These are phyloP conservation scores for Paracyclopina nana DNA, from an alignment of 1,140 invertebrate species.

Conservation along the genomic window DNA sequence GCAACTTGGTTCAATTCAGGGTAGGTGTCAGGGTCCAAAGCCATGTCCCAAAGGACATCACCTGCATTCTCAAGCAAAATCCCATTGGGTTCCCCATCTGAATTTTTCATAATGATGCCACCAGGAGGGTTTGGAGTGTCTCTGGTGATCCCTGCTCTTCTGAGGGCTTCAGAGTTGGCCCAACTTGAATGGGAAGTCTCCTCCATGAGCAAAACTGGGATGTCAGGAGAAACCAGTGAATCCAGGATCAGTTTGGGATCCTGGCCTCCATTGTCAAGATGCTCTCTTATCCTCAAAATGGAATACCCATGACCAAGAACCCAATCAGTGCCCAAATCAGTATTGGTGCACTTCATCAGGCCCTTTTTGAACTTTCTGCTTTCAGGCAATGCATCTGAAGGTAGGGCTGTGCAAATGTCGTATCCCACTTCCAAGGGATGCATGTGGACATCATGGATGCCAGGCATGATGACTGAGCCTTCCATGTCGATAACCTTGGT, in stretches of 20 bases:
- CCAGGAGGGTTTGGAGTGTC: neutral
- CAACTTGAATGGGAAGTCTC: neutral
- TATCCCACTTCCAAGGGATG: neutral
- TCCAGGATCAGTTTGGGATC: neutral
- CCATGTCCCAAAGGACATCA: neutral
- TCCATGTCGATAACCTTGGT: neutral
- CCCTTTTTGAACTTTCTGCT: neutral
- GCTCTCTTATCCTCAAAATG: neutral
- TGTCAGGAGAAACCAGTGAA: neutral
- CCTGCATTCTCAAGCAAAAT: conserved; percentile 10
- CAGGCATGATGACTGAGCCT: neutral
- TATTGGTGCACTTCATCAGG: neutral
- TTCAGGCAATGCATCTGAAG: neutral
- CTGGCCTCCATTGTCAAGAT: neutral
- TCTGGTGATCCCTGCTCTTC: neutral
- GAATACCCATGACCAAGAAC: neutral
- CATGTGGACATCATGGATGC: conserved; percentile 1
- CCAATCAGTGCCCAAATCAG: neutral
- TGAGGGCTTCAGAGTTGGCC: conserved; percentile 1
- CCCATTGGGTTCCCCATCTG: neutral
- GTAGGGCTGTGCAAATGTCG: neutral
- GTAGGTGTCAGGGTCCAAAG: neutral
- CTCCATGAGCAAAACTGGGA: conserved; percentile 1
- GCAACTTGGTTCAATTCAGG: neutral
- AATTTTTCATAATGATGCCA: conserved; percentile 2